Base-by-base conservation (phyloP, 1,140 invertebrate species). In the Drosophila murphyi region DNA sequence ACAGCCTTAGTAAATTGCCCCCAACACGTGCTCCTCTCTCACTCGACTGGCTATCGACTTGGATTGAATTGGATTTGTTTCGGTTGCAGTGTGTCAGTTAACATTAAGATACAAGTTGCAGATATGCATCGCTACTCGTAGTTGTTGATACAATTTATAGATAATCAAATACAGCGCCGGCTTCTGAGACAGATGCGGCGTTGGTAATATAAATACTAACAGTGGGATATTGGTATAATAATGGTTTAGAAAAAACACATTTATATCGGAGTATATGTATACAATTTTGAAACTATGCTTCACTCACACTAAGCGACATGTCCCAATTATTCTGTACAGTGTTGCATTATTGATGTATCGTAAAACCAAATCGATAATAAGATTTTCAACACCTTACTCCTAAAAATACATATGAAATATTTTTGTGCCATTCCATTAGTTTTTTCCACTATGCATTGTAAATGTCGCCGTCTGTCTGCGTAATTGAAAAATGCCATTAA, bases 401-500 rank as follows among this genome's bases (percentile, higher is more conserved):
- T 20, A 20, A 20, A 20, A 20, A 20, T 20, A 20, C 20, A 20
- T 20, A 20, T 20, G 20, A 20, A 20, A 20, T 20, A 31, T 31
- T 29, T 7, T 4, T 8, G 2, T 2, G 28, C 2, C 20, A 10
- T 5, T 5, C 29, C 5, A 5, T 4, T 29, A n/a, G 10, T 12
- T n/a, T 51, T 29, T 20, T 2, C 80, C 83, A 87, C 76, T 75
- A 83, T 83, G 6, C 37, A 52, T 20, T 56, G 76, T 74, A 89
- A 89, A 89, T 89, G 85, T 89, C 85, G 75, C 43, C 74, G 63
- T n/a, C 67, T 67, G 39, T 73, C 80, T 76, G 85, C 85, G 85
- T 89, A 89, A 89, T 89, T 85, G 80, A 89, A 89, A 85, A 89
- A 81, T 76, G 59, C 62, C 69, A 89, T 89, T 89, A 89, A 89